phyloP scores from a whole-genome alignment of 2,888 invertebrate genomes.

The Tenthredo livida region DNA sequence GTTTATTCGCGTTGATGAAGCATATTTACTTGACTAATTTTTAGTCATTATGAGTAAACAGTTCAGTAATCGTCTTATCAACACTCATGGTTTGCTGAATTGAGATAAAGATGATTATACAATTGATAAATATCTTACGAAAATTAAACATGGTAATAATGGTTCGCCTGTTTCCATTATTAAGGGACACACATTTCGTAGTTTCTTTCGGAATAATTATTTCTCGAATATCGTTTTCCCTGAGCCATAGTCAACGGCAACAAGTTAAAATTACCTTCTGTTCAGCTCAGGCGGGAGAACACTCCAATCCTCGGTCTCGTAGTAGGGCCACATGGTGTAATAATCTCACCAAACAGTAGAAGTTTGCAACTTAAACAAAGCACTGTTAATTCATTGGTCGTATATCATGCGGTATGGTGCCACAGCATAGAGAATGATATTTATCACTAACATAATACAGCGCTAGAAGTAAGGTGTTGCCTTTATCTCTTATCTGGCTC shows the following conservation, averaged over 20 bases:
- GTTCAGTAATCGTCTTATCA: not conserved
- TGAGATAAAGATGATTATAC: not conserved
- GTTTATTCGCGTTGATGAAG: not conserved
- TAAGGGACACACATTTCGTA: not conserved
- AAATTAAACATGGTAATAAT: not conserved
- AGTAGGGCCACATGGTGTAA: conserved; percentile 81
- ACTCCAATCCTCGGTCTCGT: conserved; percentile 90
- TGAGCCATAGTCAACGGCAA: not conserved
- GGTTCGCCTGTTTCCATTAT: not conserved
- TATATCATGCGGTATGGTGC: conserved; percentile 60
- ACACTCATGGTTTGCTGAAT: not conserved
- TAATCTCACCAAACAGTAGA: conserved; percentile 40
- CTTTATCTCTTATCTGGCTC: conserved; percentile 76
- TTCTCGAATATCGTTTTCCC: not conserved
- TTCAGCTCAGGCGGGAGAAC: conserved; percentile 92
- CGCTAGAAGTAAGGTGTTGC: conserved; percentile 63
- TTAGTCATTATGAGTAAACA: not conserved
- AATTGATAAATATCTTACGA: not conserved
- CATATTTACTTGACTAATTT: not conserved
- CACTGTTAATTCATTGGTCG: conserved; percentile 58
- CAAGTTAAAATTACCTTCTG: conserved; percentile 83
- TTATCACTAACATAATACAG: conserved; percentile 67
- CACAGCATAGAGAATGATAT: conserved; percentile 58
- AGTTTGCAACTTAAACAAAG: conserved; percentile 50
- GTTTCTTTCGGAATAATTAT: not conserved